phyloP scores from a whole-genome alignment of 2,113 vertebrate genomes.

The Carassius gibelio region DNA sequence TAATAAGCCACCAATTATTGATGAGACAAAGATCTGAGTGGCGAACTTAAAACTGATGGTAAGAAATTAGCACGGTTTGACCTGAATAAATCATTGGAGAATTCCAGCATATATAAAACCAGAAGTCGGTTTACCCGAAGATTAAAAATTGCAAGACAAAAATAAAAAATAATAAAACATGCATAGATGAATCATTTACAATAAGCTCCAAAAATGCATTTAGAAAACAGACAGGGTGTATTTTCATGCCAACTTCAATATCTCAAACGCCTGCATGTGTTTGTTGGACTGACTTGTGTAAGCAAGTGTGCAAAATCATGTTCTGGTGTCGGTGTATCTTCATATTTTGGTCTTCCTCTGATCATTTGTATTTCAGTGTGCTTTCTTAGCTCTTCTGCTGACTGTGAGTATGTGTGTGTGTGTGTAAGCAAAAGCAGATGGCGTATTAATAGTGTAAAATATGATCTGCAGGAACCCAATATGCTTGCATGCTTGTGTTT shows the following conservation, averaged over 20 bases:
- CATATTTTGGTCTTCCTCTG: neutral
- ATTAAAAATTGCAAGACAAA: neutral
- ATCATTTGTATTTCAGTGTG: conserved; percentile 51
- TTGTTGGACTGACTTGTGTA: neutral
- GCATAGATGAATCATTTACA: neutral
- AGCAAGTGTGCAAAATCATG: conserved; percentile 15
- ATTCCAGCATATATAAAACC: too few relatives aligned
- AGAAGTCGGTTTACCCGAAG: neutral
- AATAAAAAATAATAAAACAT: neutral
- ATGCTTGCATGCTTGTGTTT: conserved; percentile 76
- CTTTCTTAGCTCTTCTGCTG: conserved; percentile 57
- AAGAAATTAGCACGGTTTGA: too few relatives aligned
- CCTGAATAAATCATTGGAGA: too few relatives aligned
- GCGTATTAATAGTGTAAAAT: conserved; percentile 79
- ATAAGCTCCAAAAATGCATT: neutral
- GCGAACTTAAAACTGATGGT: too few relatives aligned
- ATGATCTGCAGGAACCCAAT: conserved; percentile 78
- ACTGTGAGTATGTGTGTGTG: conserved; percentile 16
- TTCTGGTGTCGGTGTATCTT: conserved; percentile 14
- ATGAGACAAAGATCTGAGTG: too few relatives aligned
- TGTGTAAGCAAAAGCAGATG: conserved; percentile 80
- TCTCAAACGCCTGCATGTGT: neutral
- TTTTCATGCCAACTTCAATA: neutral
- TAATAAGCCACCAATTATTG: too few relatives aligned
- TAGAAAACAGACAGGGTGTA: neutral